Percentiles rank a stretch among this genome's conserved stretches.
Evolutionary conservation across 2,888 invertebrate species (phyloP).

Genomic region (Cryptocheilus praepositus): DNA sequence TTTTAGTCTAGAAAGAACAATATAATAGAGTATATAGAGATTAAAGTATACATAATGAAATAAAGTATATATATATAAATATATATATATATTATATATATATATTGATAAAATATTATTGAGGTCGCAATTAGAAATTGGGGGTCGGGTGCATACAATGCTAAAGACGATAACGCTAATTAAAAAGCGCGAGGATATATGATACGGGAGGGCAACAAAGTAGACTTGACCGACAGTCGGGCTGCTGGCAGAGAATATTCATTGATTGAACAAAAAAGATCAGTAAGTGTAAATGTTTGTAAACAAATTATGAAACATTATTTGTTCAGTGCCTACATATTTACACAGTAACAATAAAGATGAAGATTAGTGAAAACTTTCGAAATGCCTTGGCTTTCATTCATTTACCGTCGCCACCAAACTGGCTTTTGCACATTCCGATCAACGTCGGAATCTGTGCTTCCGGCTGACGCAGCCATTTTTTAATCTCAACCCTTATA

Average conservation of each 20-base stretch:
- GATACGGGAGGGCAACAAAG: slow-evolving; percentile 52
- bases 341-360: slow-evolving; percentile 74
- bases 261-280: slow-evolving; percentile 69
- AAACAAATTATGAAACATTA: slow-evolving; percentile 75
- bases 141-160: slow-evolving; percentile 67
- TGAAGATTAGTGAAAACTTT: slow-evolving; percentile 68
- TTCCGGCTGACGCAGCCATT: too few relatives aligned
- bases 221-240: slow-evolving; percentile 56
- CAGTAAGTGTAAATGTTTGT: slow-evolving; percentile 74
- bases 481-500: too few relatives aligned
- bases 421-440: too few relatives aligned
- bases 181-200: slow-evolving; percentile 27
- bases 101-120: slow-evolving; percentile 70
- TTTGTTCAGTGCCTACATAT: slow-evolving; percentile 75
- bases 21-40: slow-evolving; percentile 70
- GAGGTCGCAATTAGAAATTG: slow-evolving; percentile 70
- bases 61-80: slow-evolving; percentile 59
- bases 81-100: slow-evolving; percentile 62
- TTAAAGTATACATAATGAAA: slow-evolving; percentile 70
- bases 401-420: background rate
- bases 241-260: slow-evolving; percentile 65
- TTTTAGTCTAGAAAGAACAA: slow-evolving; percentile 71
- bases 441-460: too few relatives aligned
- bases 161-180: slow-evolving; percentile 43
- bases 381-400: slow-evolving; percentile 4